These are phyloP conservation scores for Gymnoscelis rufifasciata DNA, from an alignment of 2,888 invertebrate genomes.

Conservation along the genomic window DNA sequence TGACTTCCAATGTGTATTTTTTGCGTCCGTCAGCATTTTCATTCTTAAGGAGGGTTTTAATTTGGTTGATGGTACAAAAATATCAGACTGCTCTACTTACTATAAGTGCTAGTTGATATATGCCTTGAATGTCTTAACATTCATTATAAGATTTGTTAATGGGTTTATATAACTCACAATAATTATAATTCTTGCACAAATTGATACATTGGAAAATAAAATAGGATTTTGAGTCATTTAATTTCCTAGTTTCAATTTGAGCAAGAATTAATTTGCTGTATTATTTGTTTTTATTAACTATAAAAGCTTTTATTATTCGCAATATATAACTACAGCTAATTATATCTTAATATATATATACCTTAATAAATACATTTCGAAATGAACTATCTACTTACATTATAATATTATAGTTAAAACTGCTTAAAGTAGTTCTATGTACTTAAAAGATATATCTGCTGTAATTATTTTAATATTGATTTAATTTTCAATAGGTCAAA, in stretches of 20 bases:
- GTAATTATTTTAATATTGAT: constrained; percentile 30
- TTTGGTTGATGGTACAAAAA: constrained; percentile 31
- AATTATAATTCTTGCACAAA: too few relatives aligned
- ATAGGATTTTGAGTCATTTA: too few relatives aligned
- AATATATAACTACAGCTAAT: constrained; percentile 34
- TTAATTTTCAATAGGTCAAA: neutral
- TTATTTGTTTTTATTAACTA: too few relatives aligned
- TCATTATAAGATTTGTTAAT: too few relatives aligned
- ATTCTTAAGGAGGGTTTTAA: neutral
- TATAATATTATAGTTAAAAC: constrained; percentile 34
- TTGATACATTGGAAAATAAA: too few relatives aligned
- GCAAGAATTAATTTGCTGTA: too few relatives aligned
- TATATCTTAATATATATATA: too few relatives aligned
- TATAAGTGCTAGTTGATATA: constrained; percentile 1
- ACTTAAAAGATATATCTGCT: constrained; percentile 65
- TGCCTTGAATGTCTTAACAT: neutral
- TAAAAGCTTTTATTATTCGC: neutral
- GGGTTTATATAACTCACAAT: too few relatives aligned
- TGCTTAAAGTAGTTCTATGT: constrained; percentile 63
- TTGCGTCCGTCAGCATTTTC: neutral
- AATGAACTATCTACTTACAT: too few relatives aligned
- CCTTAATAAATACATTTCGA: too few relatives aligned
- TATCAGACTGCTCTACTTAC: constrained; percentile 18
- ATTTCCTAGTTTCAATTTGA: too few relatives aligned
- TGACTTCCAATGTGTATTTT: constrained; percentile 8